Conservation (phyloP, 2,113 vertebrate species). For the Glaucidium brasilianum region DNA sequence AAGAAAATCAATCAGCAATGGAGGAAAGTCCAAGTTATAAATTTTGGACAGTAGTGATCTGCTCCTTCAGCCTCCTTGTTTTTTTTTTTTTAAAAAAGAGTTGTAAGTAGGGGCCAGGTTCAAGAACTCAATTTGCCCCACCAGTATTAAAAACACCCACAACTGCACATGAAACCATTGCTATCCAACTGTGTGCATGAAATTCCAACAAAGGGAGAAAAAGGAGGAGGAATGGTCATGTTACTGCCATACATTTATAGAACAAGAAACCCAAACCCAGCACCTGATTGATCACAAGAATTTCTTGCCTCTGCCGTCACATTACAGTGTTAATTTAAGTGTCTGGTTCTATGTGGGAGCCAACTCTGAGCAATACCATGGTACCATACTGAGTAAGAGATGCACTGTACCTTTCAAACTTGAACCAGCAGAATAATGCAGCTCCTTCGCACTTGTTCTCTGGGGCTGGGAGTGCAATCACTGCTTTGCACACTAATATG, state of each 20-base stretch:
- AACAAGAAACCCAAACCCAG: background rate
- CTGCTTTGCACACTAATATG: accelerated
- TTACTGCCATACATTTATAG: background rate
- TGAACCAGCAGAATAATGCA: background rate
- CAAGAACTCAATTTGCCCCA: background rate
- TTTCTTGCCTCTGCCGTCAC: background rate
- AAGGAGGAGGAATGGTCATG: background rate
- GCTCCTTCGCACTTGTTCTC: background rate
- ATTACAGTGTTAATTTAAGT: accelerated
- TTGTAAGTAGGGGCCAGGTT: background rate
- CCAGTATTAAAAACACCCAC: background rate
- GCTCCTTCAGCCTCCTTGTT: background rate
- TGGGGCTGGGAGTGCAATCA: background rate
- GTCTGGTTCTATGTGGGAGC: background rate
- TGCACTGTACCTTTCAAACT: background rate
- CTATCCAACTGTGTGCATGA: background rate
- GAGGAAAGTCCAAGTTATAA: background rate
- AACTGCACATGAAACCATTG: background rate
- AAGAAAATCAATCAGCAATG: background rate
- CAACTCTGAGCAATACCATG: background rate
- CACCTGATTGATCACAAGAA: background rate
- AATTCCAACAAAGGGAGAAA: background rate
- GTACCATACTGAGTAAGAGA: background rate
- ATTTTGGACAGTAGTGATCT: background rate
- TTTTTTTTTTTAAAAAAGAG: background rate